Evolutionary conservation across 1,140 invertebrate genomes (phyloP), one percentile per base, ranked within the genome.

Genomic region (Tyrophagus putrescentiae): DNA sequence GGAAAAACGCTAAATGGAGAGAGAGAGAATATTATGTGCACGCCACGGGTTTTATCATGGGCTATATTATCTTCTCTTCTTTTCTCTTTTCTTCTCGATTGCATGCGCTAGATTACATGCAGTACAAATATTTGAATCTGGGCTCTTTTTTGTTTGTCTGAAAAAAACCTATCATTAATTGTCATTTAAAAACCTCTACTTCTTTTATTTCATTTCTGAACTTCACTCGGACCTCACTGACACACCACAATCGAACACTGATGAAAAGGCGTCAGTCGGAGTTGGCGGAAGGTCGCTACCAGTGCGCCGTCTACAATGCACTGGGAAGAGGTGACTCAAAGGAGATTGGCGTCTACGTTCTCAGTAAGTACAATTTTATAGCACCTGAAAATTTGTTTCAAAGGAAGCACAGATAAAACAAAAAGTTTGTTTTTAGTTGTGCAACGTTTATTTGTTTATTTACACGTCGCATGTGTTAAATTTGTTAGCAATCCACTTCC

Each of bases 231-330:
- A 27, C n/a, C 25, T 16, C 32, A 54, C 27, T 54, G 27, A 23
- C 39, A 23, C n/a, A 54, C 39, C 13, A 54, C 18, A 59, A 59
- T 31, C 34, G 41, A 13, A 59, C 66, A 1, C 41, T 67, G 16
- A 60, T 67, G 9, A 50, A 62, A 67, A 50, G 60, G 60, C 23
- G 64, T 65, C 11, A 62, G 57, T 27, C 67, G 66, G 28, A 60
- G 64, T 28, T 62, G 64, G 32, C 64, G 32, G 57, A 66, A 58
- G 64, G 64, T 5, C 33, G 59, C 18, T 65, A 65, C 48, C 50
- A 57, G 25, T 65, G 64, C 29, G 59, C 59, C 39, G 61, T 62
- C 44, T 58, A 63, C 39, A 65, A 65, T 48, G 57, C 57, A 7
- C 48, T 60, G 50, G 64, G 64, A 1, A 54, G 65, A 54, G 65